Base-by-base conservation (phyloP, 2,113 vertebrate species). In the Otolemur garnettii region DNA sequence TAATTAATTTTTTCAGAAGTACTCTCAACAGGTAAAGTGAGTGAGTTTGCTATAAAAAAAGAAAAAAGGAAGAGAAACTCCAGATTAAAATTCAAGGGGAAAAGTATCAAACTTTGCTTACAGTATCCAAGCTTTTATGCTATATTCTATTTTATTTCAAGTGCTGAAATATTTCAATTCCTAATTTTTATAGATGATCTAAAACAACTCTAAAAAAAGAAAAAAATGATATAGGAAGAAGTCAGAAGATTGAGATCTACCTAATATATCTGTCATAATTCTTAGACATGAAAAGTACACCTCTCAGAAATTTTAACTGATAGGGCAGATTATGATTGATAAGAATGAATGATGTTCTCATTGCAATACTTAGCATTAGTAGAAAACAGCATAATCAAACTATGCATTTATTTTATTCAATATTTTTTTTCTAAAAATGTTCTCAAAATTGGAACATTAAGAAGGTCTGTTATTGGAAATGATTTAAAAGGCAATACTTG, bases 401-500 rank as follows among this genome's bases (percentile, higher is more conserved):
- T 86, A 60, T 66, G 78, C 13, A 89, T 55, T 89, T 90, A 95
- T 45, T 89, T 90, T 88, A 90, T 53, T 60, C 38, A 96, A 13
- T 60, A 84, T 90, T 77, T 96, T 93, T 80, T 90, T 96, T 94
- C 68, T 33, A 96, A 94, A 19, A 97, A 91, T 93, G 55, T 93
- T 90, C 50, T 95, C 87, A 80, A 26, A 42, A 90, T 35, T n/a
- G 18, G n/a, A 95, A 85, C 28, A 64, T 64, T 71, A 42, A 22
- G 33, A 93, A 80, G 38, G 12, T 93, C 24, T 94, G 3, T 81
- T 95, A 90, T 35, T n/a, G 18, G n/a, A 95, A 85, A 96, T 77
- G 6, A 42, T 90, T 93, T 50, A 79, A 92, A 94, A 90, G 68
- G n/a, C 10, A 87, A 66, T 69, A 50, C 7, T 50, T 50, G 45